Evolutionary conservation across 2,888 invertebrate genomes (phyloP).

Genomic region (Gerris lacustris): DNA sequence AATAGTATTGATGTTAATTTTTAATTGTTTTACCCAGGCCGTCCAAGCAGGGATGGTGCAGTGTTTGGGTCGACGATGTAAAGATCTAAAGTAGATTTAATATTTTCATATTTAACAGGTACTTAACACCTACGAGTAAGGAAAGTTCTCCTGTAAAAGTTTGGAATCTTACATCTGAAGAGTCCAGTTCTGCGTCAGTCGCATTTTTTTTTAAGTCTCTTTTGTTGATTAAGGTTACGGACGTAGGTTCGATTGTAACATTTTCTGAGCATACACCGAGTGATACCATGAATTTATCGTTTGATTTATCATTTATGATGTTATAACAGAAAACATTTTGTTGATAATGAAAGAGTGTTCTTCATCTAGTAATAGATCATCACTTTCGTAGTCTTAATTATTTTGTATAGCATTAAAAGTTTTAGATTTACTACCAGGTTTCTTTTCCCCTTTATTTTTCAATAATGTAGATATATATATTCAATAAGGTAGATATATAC

Average conservation of each 20-base stretch:
- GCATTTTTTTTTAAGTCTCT: background rate
- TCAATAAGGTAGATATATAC: background rate
- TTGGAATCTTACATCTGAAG: too few relatives aligned
- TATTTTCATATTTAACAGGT: too few relatives aligned
- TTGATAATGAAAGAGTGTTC: background rate
- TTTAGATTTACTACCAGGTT: background rate
- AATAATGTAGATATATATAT: too few relatives aligned
- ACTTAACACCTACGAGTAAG: too few relatives aligned
- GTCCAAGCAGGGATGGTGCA: too few relatives aligned
- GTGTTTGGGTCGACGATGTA: too few relatives aligned
- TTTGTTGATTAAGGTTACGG: background rate
- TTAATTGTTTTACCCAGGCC: too few relatives aligned
- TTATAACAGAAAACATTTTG: background rate
- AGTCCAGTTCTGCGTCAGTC: background rate
- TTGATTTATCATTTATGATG: background rate
- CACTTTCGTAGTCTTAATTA: background rate
- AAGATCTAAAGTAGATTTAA: too few relatives aligned
- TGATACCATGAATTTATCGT: background rate
- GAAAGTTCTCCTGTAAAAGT: too few relatives aligned
- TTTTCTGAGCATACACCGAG: background rate
- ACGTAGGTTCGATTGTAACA: background rate
- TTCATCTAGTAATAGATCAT: background rate
- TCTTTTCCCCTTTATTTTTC: background rate
- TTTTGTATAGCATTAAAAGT: background rate
- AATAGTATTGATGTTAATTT: too few relatives aligned